phyloP scores from a whole-genome alignment of 2,797 vertebrate species.

The Sebastes flavidus region DNA sequence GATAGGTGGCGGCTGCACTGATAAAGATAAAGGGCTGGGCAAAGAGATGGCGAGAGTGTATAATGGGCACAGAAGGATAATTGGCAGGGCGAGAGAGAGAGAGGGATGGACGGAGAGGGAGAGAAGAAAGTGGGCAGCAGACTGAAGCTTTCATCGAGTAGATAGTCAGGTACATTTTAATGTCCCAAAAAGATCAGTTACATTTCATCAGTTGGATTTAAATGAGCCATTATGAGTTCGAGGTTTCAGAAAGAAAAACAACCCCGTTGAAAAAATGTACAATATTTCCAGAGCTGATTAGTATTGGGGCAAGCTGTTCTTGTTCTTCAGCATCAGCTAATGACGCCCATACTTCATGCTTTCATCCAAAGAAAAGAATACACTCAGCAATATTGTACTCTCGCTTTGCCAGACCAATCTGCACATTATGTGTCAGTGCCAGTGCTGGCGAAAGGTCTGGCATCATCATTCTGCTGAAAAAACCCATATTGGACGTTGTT shows the following conservation, averaged over 20 bases:
- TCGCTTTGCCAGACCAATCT: slow-evolving; percentile 11
- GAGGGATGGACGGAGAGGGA: slow-evolving; percentile 5
- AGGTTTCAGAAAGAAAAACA: not conserved
- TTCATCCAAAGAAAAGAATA: slow-evolving; percentile 38
- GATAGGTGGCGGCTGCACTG: slow-evolving; percentile 72
- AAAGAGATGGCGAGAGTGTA: slow-evolving; percentile 41
- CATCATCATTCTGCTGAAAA: not conserved
- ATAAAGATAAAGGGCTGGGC: slow-evolving; percentile 71
- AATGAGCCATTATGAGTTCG: not conserved
- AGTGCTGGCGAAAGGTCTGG: slow-evolving; percentile 31
- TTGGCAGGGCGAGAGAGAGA: slow-evolving; percentile 46
- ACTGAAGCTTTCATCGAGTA: not conserved
- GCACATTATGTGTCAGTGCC: slow-evolving; percentile 9
- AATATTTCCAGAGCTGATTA: slow-evolving; percentile 39
- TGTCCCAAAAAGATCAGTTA: not conserved
- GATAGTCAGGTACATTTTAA: not conserved
- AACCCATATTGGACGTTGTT: not conserved
- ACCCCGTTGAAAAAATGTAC: slow-evolving; percentile 32
- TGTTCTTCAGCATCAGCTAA: slow-evolving; percentile 47
- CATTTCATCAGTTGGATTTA: slow-evolving; percentile 17
- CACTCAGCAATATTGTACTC: slow-evolving; percentile 22
- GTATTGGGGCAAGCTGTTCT: slow-evolving; percentile 47
- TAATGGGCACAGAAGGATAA: slow-evolving; percentile 62
- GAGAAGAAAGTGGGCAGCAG: slow-evolving; percentile 9
- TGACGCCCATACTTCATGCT: slow-evolving; percentile 49